phyloP scores from a whole-genome alignment of 2,888 invertebrate genomes.

The Pseudococcus viburni region DNA sequence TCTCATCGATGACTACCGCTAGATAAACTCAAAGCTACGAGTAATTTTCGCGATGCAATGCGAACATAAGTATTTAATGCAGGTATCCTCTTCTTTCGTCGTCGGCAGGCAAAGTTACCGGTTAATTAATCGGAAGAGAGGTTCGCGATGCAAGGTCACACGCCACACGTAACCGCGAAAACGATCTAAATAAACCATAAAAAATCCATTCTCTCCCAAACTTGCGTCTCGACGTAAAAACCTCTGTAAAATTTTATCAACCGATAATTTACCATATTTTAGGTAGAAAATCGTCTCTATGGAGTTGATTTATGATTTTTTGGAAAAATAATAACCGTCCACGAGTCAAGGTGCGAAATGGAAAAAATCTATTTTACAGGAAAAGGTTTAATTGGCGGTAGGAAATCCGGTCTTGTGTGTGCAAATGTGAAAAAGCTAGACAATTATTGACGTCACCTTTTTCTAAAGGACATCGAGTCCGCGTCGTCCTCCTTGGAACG shows the following conservation, averaged over 20 bases:
- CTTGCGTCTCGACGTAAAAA: background rate
- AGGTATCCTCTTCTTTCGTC: background rate
- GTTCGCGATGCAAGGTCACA: background rate
- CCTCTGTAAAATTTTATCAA: background rate
- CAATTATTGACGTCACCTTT: slow-evolving; percentile 42
- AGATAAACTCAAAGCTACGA: background rate
- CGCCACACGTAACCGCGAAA: background rate
- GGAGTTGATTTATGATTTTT: background rate
- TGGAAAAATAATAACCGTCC: background rate
- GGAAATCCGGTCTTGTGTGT: slow-evolving; percentile 13
- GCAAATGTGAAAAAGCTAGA: slow-evolving; percentile 46
- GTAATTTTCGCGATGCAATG: background rate
- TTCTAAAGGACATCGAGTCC: slow-evolving; percentile 18
- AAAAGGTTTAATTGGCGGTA: slow-evolving; percentile 9
- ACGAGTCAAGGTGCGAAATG: background rate
- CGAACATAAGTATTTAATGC: background rate
- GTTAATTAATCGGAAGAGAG: slow-evolving; percentile 28
- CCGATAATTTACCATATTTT: background rate
- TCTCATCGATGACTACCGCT: background rate
- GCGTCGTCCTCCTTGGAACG: slow-evolving; percentile 41
- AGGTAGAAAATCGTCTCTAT: background rate
- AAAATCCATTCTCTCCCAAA: background rate
- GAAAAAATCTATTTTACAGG: background rate
- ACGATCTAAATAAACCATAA: background rate
- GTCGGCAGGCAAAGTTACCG: background rate